Evolutionary conservation across 2,888 invertebrate species (phyloP), one percentile per base, ranked within the genome.

Genomic region (Eupithecia tripunctaria): DNA sequence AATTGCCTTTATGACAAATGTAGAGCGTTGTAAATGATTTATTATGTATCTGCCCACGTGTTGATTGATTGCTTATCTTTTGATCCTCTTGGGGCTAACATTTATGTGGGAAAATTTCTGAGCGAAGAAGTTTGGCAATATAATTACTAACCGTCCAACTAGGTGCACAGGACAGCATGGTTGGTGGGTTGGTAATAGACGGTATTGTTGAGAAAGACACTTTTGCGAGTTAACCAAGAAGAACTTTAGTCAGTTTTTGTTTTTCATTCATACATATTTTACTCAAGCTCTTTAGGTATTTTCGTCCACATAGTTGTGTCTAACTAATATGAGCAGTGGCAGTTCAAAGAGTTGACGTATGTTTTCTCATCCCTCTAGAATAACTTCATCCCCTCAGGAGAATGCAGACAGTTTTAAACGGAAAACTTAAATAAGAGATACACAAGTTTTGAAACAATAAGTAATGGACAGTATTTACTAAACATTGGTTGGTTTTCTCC

Each of bases 381-480:
- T 2, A 3, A 78, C 74, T 76, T 63, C 68, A 47, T 65, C 71
- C 74, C 69, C 68, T 29, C 67, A 65, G 47, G 72, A 73, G 75
- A 75, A 74, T 62, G 70, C 76, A 79, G 76, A 78, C 77, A 83
- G 85, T 86, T 86, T 43, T 82, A 84, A 85, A 82, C 80, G 82
- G 78, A 82, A 84, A 85, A 85, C 84, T 85, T 84, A 82, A 83
- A 84, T 82, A 82, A 1, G 72, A 73, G 79, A 79, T 81, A 76
- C 77, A 78, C 75, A 81, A 82, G 81, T 82, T 85, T 80, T 81
- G 74, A 72, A 84, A 83, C 82, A 81, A 81, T 21, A 21, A 21
- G n/a, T 81, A 83, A 82, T 80, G 81, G 81, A 79, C 77, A 80
- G 18, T 43, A 18, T 80, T 79, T 66, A 62, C 73, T 74, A 67